Conservation (phyloP, 2,888 invertebrate species). For the Ethmia dodecea region DNA sequence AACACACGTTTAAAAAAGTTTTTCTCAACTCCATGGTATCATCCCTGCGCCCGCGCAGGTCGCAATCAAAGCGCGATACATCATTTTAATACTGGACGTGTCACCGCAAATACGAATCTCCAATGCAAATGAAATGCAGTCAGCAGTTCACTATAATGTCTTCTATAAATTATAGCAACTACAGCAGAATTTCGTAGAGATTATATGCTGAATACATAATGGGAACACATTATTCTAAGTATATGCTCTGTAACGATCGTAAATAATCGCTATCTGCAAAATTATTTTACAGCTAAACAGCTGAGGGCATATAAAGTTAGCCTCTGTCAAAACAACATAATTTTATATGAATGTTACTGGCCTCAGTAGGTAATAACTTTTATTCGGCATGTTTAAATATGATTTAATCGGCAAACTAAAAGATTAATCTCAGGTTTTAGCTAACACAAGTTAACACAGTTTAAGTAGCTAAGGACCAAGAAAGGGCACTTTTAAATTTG, state of each 20-base stretch:
- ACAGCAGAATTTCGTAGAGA: conserved; percentile 67
- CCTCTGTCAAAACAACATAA: no score
- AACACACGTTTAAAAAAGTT: no score
- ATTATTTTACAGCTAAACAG: background rate
- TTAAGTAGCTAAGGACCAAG: no score
- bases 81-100: conserved; percentile 72
- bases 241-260: conserved; percentile 20
- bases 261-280: conserved; percentile 17
- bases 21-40: background rate
- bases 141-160: conserved; percentile 59
- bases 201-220: conserved; percentile 65
- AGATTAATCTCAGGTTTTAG: no score
- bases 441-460: no score
- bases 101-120: conserved; percentile 70
- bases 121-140: conserved; percentile 70
- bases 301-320: background rate
- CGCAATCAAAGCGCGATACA: conserved; percentile 67
- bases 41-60: conserved; percentile 19
- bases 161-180: conserved; percentile 67
- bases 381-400: no score
- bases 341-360: no score
- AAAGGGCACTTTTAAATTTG: no score
- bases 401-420: no score
- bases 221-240: conserved; percentile 49
- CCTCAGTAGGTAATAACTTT: no score